Evolutionary conservation across 2,888 invertebrate genomes (phyloP), one percentile per base, ranked within the genome.

Genomic region (Lasius platythorax): DNA sequence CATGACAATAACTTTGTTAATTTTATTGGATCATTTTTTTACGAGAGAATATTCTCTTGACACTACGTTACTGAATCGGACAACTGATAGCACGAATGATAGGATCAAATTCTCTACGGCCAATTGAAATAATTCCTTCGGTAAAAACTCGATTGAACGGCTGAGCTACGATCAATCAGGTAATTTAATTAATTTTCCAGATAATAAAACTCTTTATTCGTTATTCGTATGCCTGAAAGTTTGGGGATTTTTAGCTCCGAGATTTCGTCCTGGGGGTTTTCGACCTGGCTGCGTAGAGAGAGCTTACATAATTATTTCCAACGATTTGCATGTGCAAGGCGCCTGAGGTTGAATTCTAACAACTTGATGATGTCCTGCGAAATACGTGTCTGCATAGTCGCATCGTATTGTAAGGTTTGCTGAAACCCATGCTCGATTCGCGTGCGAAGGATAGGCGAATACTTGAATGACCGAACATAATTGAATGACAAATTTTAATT

Each of bases 231-330:
- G 28, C 28, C 40, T 3, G 15, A 15, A 68, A n/a, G 18, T 68
- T 5, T 70, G 33, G 33, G 43, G n/a, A 58, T 23, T 61, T 63
- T 66, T 40, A 33, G 46, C 53, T 9, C 67, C 50, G 74, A 43
- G 73, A 12, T n/a, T 53, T 18, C 28, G 67, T 40, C 30, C 61
- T 23, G 18, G 37, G 33, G 9, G 37, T 5, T 28, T 40, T n/a
- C 12, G 1, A 8, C 28, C 3, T 43, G 8, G 12, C 12, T 30
- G 23, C 78, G 50, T 56, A 9, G 23, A 75, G 78, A 83, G 73
- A 68, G 78, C 78, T 89, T 87, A 88, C 23, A 23, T 23, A 23
- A 89, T 88, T 89, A 89, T 89, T 89, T 89, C 82, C 85, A 81
- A 85, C 82, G 83, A 85, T 82, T 78, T 40, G 28, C 2, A 43